Evolutionary conservation across 2,888 invertebrate species (phyloP).

Genomic region (Leptinotarsa peninsularis): DNA sequence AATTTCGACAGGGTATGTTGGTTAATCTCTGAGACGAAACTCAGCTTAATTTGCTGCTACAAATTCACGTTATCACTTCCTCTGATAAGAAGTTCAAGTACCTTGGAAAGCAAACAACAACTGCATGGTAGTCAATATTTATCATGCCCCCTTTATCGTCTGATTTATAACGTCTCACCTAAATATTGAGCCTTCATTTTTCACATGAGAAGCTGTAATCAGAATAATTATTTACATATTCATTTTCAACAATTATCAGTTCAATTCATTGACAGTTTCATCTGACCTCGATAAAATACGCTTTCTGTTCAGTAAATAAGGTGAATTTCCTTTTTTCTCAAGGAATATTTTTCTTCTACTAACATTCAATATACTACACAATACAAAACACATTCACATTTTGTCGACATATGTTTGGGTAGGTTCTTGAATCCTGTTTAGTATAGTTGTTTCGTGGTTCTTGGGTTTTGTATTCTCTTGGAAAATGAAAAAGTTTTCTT

Average conservation of each 20-base stretch:
- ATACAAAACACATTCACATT: too few species aligned
- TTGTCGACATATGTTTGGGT: too few species aligned
- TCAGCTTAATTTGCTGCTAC: background rate
- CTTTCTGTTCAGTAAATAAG: too few species aligned
- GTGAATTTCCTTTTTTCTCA: too few species aligned
- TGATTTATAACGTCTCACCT: slow-evolving; percentile 9
- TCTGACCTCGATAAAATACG: too few species aligned
- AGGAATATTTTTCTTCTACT: too few species aligned
- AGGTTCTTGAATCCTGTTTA: too few species aligned
- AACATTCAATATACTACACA: too few species aligned
- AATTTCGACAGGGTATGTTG: background rate
- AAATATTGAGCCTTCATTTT: background rate
- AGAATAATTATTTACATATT: slow-evolving; percentile 7
- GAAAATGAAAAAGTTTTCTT: too few species aligned
- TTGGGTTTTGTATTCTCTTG: too few species aligned
- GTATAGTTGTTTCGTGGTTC: too few species aligned
- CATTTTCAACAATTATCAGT: background rate
- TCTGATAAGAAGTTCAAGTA: slow-evolving; percentile 18
- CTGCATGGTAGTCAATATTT: slow-evolving; percentile 34
- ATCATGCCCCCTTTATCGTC: slow-evolving; percentile 21
- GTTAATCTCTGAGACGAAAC: background rate
- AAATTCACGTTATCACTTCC: slow-evolving; percentile 1
- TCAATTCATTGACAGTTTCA: background rate
- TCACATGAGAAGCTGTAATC: background rate
- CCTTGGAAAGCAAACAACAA: slow-evolving; percentile 25